Base-by-base conservation (phyloP, 2,888 invertebrate genomes). In the Neoascia interrupta region DNA sequence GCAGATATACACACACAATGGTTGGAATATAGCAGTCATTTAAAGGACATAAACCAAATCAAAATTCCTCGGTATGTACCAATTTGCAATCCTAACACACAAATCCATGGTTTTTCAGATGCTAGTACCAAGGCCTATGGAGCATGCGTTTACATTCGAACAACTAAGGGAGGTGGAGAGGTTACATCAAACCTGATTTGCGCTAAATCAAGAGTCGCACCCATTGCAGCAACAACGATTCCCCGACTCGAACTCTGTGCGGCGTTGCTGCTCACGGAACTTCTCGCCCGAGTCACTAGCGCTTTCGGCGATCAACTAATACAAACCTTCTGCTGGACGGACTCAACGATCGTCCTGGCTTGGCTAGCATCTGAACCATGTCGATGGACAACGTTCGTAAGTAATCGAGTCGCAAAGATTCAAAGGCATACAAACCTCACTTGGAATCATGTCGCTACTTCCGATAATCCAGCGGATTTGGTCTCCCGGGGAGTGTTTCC, bases 21-120 rank as follows among this genome's bases (percentile, higher is more conserved):
- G 45, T 8, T 28, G 45, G 45, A 45, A 11, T 47, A 43, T 16
- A 8, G 15, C 1, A 13, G 10, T 10, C 45, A 60, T 2, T 45
- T 60, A 8, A 60, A 26, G 10, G 36, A 47, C 26, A 37, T 47
- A 1, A 47, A 10, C n/a, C 19, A 34, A 16, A 45, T 36, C 10
- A 19, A 45, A 47, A 60, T 60, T 5, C 23, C 18, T 5, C 56
- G 19, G 56, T 58, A 43, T 43, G 56, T 58, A 58, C 19, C 43
- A 10, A 11, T 26, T 5, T 13, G 0, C 19, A 8, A 1, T 13
- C 23, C 8, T 23, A 19, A 13, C 5, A 26, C 23, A 21, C 45
- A 60, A 45, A 10, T 60, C 1, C 60, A 60, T 23, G 60, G 43
- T 5, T 43, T 58, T 45, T 43, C 58, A 58, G 58, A 58, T 15